Evolutionary conservation across 2,888 invertebrate species (phyloP).

Genomic region (Tortrix viridana): DNA sequence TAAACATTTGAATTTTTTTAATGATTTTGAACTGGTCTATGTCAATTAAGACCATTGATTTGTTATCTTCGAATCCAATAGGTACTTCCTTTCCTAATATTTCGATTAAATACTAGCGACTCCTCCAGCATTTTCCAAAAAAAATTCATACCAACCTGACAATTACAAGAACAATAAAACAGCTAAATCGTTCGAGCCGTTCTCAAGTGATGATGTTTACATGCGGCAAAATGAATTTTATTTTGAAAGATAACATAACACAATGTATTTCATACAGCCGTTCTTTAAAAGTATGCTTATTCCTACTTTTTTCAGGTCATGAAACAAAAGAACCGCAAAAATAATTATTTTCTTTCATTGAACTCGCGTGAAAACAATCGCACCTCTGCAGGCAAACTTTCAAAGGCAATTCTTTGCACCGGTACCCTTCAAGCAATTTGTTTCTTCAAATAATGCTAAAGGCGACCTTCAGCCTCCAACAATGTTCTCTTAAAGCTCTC

Average conservation of each 20-base stretch:
- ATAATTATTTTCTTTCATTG: constrained; percentile 9
- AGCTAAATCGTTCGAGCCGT: no score
- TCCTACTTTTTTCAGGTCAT: not conserved
- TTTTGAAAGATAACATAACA: no score
- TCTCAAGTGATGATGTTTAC: no score
- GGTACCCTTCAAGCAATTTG: constrained; percentile 18
- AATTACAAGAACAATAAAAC: no score
- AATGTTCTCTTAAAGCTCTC: constrained; percentile 19
- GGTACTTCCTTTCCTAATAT: no score
- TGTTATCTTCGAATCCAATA: no score
- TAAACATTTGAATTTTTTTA: not conserved
- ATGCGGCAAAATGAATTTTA: no score
- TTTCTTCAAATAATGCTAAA: constrained; percentile 14
- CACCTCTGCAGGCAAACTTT: not conserved
- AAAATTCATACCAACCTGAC: no score
- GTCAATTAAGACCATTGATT: no score
- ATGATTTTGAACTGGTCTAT: no score
- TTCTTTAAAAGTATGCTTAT: not conserved
- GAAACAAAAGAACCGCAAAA: not conserved
- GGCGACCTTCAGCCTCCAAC: constrained; percentile 16
- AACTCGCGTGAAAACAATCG: constrained; percentile 10
- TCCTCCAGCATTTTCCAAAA: no score
- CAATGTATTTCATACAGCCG: not conserved
- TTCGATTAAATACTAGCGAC: no score
- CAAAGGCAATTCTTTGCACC: constrained; percentile 2